phyloP scores from a whole-genome alignment of 2,888 invertebrate species.

The Phengaris arion region DNA sequence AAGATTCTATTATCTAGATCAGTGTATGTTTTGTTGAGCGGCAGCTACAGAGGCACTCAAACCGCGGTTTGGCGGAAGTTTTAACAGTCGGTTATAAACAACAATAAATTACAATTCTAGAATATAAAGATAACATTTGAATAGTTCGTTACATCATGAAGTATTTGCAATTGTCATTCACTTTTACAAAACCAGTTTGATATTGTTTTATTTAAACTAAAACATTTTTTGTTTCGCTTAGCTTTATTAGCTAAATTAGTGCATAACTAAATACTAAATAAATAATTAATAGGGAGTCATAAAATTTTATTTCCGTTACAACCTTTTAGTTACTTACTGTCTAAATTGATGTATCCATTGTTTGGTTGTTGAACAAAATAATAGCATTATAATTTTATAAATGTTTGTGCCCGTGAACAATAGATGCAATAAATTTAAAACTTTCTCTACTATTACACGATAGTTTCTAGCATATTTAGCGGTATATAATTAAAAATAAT shows the following conservation, averaged over 20 bases:
- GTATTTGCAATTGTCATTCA: not conserved
- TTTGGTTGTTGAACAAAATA: not conserved
- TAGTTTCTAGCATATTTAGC: constrained; percentile 4
- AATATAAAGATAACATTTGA: constrained; percentile 7
- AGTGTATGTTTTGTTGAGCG: constrained; percentile 33
- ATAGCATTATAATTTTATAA: constrained; percentile 3
- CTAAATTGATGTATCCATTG: constrained; percentile 6
- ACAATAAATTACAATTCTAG: not conserved
- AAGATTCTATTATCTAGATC: constrained; percentile 42
- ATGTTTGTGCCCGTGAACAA: not conserved
- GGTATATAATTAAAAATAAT: constrained; percentile 24
- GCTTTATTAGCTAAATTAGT: too few relatives aligned
- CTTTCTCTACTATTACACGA: constrained; percentile 11
- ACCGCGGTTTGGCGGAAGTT: constrained; percentile 4
- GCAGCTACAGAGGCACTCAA: constrained; percentile 1
- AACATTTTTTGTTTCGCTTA: too few relatives aligned
- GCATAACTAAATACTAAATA: too few relatives aligned
- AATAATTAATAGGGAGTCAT: not conserved
- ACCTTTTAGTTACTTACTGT: not conserved
- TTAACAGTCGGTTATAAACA: constrained; percentile 3
- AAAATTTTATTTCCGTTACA: not conserved
- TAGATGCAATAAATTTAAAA: constrained; percentile 17
- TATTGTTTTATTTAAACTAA: not conserved
- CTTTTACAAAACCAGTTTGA: not conserved
- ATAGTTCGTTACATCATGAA: not conserved